Percentiles rank a stretch among this genome's conserved stretches.
Evolutionary conservation across 2,888 invertebrate species (phyloP).

Genomic region (Tiliacea aurago): DNA sequence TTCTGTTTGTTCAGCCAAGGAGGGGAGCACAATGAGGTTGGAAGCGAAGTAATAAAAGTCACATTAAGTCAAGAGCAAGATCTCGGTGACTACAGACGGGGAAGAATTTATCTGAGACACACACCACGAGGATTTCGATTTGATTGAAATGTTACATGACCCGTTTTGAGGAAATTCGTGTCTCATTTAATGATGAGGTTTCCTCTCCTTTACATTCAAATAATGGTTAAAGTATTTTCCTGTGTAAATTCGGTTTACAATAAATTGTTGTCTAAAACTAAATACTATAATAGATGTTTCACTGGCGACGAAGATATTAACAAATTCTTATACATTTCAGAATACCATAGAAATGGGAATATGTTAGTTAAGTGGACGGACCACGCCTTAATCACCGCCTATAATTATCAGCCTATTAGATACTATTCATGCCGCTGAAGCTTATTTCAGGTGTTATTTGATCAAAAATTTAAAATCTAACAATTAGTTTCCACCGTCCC

Average conservation of each 20-base stretch:
- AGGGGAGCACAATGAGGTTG: conserved; percentile 80
- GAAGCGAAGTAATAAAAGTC: conserved; percentile 87
- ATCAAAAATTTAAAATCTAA: conserved; percentile 84
- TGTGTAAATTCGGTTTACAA: conserved; percentile 8
- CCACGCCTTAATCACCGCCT: conserved; percentile 75
- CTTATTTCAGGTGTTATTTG: conserved; percentile 89
- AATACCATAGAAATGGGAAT: conserved; percentile 60
- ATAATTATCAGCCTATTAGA: conserved; percentile 81
- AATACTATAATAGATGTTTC: conserved; percentile 30
- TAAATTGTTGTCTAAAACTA: conserved; percentile 27
- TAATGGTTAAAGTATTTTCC: not conserved
- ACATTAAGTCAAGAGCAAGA: conserved; percentile 86
- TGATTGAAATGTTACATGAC: conserved; percentile 36
- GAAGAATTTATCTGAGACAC: conserved; percentile 77
- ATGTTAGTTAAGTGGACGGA: conserved; percentile 63
- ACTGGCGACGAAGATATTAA: conserved; percentile 29
- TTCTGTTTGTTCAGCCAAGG: conserved; percentile 72
- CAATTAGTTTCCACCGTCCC: conserved; percentile 81
- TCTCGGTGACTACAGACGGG: conserved; percentile 70
- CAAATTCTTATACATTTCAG: conserved; percentile 52
- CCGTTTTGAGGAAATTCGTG: conserved; percentile 12
- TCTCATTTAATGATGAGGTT: not conserved
- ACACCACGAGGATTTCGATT: conserved; percentile 41
- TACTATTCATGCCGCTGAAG: conserved; percentile 78
- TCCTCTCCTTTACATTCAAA: not conserved